Evolutionary conservation across 2,113 vertebrate genomes (phyloP).

Genomic region (Brienomyrus brachyistius): DNA sequence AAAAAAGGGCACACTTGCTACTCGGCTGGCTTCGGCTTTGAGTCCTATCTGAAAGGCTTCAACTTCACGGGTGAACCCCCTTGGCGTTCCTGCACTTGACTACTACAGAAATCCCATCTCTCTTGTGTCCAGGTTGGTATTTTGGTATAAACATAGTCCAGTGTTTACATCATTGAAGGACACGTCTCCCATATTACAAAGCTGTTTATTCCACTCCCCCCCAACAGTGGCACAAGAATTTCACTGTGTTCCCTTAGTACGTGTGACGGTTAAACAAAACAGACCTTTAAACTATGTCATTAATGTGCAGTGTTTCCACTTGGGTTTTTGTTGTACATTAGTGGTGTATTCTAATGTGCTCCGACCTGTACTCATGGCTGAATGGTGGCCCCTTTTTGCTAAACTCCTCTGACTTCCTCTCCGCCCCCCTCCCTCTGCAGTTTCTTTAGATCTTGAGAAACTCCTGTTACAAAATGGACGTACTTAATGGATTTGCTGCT

Average conservation of each 20-base stretch:
- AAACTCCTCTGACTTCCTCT: not conserved
- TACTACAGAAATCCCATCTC: slow-evolving; percentile 47
- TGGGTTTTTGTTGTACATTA: not conserved
- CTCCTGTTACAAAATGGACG: slow-evolving; percentile 29
- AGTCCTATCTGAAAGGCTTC: slow-evolving; percentile 60
- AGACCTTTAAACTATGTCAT: not conserved
- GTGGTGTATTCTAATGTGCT: not conserved
- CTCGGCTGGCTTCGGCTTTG: slow-evolving; percentile 53
- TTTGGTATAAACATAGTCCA: too few species aligned
- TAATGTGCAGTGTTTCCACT: not conserved
- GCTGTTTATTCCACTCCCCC: not conserved
- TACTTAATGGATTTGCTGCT: slow-evolving; percentile 65
- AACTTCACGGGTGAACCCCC: slow-evolving; percentile 61
- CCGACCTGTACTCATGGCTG: not conserved
- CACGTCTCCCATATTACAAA: not conserved
- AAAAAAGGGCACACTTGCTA: slow-evolving; percentile 49
- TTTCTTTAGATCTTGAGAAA: slow-evolving; percentile 42
- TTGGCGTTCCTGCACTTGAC: slow-evolving; percentile 53
- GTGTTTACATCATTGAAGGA: too few species aligned
- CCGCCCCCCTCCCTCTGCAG: slow-evolving; percentile 36
- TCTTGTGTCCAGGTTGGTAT: slow-evolving; percentile 60
- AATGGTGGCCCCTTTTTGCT: not conserved
- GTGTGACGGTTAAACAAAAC: not conserved
- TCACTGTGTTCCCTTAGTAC: not conserved
- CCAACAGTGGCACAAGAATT: not conserved